A percentile compares a stretch with the other conserved stretches of the same genome.
phyloP scores from a whole-genome alignment of 2,888 invertebrate species.

The Neocrepidodera transversa region DNA sequence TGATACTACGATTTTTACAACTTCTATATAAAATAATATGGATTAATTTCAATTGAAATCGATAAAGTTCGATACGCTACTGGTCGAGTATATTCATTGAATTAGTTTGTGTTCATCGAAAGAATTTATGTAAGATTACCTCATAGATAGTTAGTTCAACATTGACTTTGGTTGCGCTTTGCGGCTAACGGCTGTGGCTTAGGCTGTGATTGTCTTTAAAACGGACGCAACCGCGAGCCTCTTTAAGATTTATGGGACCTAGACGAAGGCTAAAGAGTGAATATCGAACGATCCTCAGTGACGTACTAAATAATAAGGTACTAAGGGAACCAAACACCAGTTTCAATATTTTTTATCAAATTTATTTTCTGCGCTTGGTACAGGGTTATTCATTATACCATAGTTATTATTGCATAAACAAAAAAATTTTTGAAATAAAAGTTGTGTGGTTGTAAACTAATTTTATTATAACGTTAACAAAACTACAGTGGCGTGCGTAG shows the following conservation, averaged over 20 bases:
- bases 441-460: no score
- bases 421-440: no score
- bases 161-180: slow-evolving; percentile 22
- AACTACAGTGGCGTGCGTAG: no score
- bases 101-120: slow-evolving; percentile 20
- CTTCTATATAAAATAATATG: no score
- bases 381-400: no score
- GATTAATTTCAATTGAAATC: no score
- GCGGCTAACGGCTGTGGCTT: slow-evolving; percentile 12
- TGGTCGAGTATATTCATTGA: slow-evolving; percentile 10
- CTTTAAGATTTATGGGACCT: slow-evolving; percentile 18
- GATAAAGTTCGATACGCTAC: slow-evolving; percentile 6
- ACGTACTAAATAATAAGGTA: not conserved
- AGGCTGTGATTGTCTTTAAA: slow-evolving; percentile 17
- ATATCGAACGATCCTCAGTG: slow-evolving; percentile 15
- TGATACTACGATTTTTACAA: no score
- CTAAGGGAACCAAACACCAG: no score
- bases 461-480: no score
- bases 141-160: slow-evolving; percentile 22
- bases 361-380: no score
- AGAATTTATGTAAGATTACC: slow-evolving; percentile 22
- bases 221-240: slow-evolving; percentile 15
- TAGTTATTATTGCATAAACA: no score
- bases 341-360: no score
- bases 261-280: slow-evolving; percentile 17